Evolutionary conservation across 2,888 invertebrate genomes (phyloP), one percentile per base, ranked within the genome.

Genomic region (Tetheella fluctuosa): DNA sequence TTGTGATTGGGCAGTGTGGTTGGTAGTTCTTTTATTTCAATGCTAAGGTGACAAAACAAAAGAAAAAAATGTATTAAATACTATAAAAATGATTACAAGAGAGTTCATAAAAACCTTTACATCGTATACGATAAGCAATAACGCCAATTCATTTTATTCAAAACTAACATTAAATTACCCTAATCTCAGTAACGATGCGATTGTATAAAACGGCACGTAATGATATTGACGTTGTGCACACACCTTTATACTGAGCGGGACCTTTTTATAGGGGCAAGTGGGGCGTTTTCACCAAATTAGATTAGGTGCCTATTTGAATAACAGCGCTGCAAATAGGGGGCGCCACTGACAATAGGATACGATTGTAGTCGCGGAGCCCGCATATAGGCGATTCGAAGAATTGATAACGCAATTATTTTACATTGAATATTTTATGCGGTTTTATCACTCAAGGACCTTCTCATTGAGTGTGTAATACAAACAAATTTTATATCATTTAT

Each of bases 221-320:
- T 48, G 57, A 58, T 59, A 62, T 64, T 58, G 59, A 55, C 63
- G 55, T 59, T 59, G 60, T 23, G 42, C 54, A 34, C 58, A 67
- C 64, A 59, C 59, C 63, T 68, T 70, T 70, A 68, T 64, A 64
- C 63, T 58, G 58, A 59, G 54, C 61, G 68, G 57, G 60, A 68
- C 63, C 62, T 67, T 71, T 68, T 70, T 67, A 66, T 65, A 23
- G 52, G 58, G 39, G 60, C 52, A 56, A 59, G 62, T 59, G 60
- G 42, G 57, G 57, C 48, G 59, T 58, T 59, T 58, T 48, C 59
- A 60, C 67, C 62, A 67, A 74, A 78, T 76, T 71, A 76, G 74
- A 74, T 80, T 75, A 77, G 68, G 73, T 65, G 71, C 64, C 64
- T 67, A 74, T 79, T 79, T 79, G 73, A 79, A 79, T 81, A 79